Evolutionary conservation across 1,140 invertebrate species (phyloP).

Genomic region (Drosophila oshimai): DNA sequence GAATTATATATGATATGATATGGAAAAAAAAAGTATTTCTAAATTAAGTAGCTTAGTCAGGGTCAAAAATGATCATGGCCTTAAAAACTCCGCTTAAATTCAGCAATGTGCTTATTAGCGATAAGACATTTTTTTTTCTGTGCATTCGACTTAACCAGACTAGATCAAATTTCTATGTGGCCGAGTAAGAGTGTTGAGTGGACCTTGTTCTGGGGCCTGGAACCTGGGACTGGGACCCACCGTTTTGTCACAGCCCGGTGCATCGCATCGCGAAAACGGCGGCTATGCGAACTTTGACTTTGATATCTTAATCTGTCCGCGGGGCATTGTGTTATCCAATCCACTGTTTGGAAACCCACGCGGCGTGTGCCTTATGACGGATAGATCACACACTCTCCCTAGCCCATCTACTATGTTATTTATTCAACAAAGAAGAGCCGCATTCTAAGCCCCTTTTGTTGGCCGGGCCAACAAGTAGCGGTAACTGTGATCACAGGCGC

Average conservation of each 20-base stretch:
- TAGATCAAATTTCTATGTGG: constrained; percentile 57
- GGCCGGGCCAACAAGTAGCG: constrained; percentile 66
- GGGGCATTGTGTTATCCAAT: constrained; percentile 66
- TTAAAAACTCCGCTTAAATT: too few relatives aligned
- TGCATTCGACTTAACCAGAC: neutral
- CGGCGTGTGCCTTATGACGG: constrained; percentile 71
- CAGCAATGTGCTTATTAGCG: too few relatives aligned
- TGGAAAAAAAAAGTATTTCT: too few relatives aligned
- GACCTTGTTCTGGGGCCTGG: constrained; percentile 22
- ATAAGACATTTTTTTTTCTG: neutral
- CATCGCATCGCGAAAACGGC: constrained; percentile 49
- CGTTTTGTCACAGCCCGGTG: constrained; percentile 69
- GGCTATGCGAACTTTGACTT: constrained; percentile 73
- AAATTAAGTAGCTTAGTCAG: too few relatives aligned
- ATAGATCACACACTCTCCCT: constrained; percentile 20
- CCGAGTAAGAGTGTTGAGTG: constrained; percentile 60
- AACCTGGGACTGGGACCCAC: constrained; percentile 35
- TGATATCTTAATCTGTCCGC: constrained; percentile 72
- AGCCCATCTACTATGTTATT: neutral
- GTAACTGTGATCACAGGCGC: constrained; percentile 71
- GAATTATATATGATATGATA: too few relatives aligned
- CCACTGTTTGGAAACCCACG: constrained; percentile 17
- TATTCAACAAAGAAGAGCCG: constrained; percentile 56
- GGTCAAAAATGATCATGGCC: too few relatives aligned
- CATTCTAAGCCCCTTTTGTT: constrained; percentile 66